Evolutionary conservation across 2,888 invertebrate genomes (phyloP), one percentile per base, ranked within the genome.

Genomic region (Macaria liturata): DNA sequence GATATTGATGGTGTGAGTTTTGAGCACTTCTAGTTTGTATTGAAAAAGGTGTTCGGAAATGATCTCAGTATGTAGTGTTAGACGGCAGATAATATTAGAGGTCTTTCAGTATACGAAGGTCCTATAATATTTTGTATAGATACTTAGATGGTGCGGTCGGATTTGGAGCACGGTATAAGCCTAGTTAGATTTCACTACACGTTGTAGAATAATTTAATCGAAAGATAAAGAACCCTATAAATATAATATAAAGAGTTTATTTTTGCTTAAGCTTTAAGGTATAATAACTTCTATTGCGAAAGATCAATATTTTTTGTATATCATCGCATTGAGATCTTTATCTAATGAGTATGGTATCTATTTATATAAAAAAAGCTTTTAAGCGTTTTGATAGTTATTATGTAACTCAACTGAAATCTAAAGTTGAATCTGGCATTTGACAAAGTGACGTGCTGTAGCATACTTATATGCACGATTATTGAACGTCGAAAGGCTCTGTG

Each of bases 251-350:
- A 84, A 89, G 87, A 90, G 81, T 84, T 90, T 90, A 90, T 90
- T 90, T 90, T 90, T 91, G 91, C 91, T 90, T 89, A 86, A 84
- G 90, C 91, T 88, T 88, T 86, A 89, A 84, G 81, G 81, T 81
- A 81, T 83, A 74, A 77, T 72, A 20, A 76, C 82, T 84, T 87
- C 76, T 77, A 90, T 88, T 88, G 89, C 89, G 76, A 83, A 84
- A 84, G 81, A 87, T 76, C 66, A 83, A 87, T 90, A 88, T 89
- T 86, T 88, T 90, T 89, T 88, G 85, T 90, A 88, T 78, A 74
- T 82, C 84, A 84, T 81, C 78, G 84, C 84, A 81, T 80, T 84
- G 77, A 73, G 75, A 80, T 81, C 76, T 81, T 78, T 77, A 69
- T 72, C 74, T 70, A 67, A 72, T 40, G 40, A 61, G 59, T 65